Conservation (phyloP, 2,113 vertebrate species). For the Sterrhoptilus dennistouni region DNA sequence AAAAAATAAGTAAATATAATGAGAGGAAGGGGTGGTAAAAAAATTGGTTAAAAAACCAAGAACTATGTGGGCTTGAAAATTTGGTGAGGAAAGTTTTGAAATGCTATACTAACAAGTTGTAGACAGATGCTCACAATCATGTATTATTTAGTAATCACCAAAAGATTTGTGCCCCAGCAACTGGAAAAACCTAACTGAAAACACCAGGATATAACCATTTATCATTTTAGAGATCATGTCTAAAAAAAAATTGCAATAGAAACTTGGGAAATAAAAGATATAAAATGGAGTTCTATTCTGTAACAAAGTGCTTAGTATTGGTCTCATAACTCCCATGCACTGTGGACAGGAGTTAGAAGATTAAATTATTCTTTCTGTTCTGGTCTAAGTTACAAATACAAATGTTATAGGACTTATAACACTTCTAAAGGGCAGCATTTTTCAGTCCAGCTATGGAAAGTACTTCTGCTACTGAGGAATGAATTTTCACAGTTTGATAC, state of each 20-base stretch:
- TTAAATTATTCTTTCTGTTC: neutral
- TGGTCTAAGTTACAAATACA: neutral
- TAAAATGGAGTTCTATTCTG: neutral
- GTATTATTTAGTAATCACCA: neutral
- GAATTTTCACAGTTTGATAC: constrained; percentile 1
- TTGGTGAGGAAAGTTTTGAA: neutral
- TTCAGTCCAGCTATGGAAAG: neutral
- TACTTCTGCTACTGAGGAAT: neutral
- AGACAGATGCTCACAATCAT: neutral
- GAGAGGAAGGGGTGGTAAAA: neutral
- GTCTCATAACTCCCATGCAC: neutral
- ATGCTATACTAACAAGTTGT: neutral
- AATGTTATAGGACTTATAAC: neutral
- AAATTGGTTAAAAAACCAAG: neutral
- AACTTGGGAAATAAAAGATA: neutral
- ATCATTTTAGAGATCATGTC: neutral
- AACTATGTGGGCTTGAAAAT: neutral
- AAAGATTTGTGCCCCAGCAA: neutral
- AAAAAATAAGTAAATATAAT: neutral
- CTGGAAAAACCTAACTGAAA: neutral
- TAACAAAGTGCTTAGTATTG: neutral
- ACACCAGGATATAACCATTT: neutral
- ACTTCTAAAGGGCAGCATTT: neutral
- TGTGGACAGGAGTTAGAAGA: neutral
- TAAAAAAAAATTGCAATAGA: neutral